Percentiles rank a stretch among this genome's conserved stretches.
Evolutionary conservation across 2,797 vertebrate genomes (phyloP).

Genomic region (Macropus fuliginosus): DNA sequence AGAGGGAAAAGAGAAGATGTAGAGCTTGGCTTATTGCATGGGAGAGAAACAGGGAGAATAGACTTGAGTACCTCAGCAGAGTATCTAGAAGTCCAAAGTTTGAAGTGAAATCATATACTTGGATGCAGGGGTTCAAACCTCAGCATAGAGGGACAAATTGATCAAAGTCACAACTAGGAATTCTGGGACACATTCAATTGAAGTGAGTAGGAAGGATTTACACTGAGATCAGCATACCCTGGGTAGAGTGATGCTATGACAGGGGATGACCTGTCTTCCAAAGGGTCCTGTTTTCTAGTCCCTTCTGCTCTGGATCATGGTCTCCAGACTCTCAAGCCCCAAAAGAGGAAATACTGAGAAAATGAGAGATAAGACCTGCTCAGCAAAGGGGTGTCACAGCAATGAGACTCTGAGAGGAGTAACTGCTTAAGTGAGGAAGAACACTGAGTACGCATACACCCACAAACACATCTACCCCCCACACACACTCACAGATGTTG

Average conservation of each 20-base stretch:
- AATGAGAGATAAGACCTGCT: neutral
- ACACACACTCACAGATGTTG: neutral
- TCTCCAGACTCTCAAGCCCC: neutral
- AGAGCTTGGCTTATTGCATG: neutral
- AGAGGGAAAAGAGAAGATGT: conserved; percentile 6
- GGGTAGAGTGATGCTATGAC: neutral
- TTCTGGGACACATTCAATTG: neutral
- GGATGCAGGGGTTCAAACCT: neutral
- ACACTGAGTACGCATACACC: neutral
- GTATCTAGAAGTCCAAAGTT: neutral
- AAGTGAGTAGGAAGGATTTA: neutral
- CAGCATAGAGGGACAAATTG: neutral
- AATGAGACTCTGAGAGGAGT: neutral
- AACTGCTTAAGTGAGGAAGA: neutral
- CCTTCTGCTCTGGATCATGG: neutral
- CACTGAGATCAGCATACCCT: neutral
- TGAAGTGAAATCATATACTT: too few relatives aligned
- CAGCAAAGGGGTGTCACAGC: neutral
- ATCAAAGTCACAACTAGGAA: neutral
- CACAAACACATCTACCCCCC: neutral
- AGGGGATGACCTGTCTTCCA: neutral
- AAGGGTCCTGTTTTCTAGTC: neutral
- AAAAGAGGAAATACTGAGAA: neutral
- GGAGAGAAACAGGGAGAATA: neutral
- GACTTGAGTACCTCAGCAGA: neutral